A percentile compares a stretch with the other conserved stretches of the same genome.
Evolutionary conservation across 2,113 vertebrate species (phyloP).

Genomic region (Heterocephalus glaber): DNA sequence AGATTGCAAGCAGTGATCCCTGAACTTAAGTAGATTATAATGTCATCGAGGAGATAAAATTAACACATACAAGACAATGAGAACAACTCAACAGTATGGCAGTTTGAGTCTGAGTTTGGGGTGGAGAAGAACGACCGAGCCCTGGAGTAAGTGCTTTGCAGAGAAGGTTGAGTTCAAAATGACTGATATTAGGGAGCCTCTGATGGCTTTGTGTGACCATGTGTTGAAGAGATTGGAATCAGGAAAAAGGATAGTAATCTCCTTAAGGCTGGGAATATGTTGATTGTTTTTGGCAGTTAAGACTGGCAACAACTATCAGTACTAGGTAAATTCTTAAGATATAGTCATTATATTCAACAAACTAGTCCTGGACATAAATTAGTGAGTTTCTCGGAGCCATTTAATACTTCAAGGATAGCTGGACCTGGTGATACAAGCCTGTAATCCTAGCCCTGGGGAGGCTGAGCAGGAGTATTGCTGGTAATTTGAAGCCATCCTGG

Average conservation of each 20-base stretch:
- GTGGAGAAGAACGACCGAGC: not conserved
- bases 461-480: not conserved
- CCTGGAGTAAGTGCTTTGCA: not conserved
- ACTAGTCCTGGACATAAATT: not conserved
- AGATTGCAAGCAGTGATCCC: constrained; percentile 61
- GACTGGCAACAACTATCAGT: not conserved
- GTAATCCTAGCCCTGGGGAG: not conserved
- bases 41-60: constrained; percentile 61
- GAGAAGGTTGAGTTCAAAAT: not conserved
- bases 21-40: constrained; percentile 70
- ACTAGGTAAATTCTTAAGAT: not conserved
- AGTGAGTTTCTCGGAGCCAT: not conserved
- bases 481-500: not conserved
- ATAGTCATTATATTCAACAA: not conserved
- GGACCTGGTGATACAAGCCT: not conserved
- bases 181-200: not conserved
- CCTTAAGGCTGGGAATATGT: not conserved
- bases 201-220: not conserved
- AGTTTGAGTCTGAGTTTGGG: not conserved
- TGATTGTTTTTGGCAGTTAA: not conserved
- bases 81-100: constrained; percentile 4
- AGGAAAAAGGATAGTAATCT: not conserved
- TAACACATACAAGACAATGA: constrained; percentile 54
- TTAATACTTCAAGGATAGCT: not conserved
- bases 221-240: not conserved